A percentile compares a stretch with the other conserved stretches of the same genome.
phyloP scores from a whole-genome alignment of 1,140 invertebrate genomes.

The Phortica variegata region DNA sequence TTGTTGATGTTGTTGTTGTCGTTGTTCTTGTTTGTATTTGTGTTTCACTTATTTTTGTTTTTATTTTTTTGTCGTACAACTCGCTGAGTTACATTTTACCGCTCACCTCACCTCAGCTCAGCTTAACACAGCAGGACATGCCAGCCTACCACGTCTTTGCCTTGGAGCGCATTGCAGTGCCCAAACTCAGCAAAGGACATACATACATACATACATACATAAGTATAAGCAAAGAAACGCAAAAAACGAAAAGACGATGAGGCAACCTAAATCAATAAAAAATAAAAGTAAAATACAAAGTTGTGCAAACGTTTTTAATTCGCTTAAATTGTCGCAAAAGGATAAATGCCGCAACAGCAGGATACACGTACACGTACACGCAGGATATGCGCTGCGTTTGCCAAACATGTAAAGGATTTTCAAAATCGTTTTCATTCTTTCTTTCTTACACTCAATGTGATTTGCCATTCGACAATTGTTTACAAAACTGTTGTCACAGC shows the following conservation, averaged over 20 bases:
- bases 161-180: too few species aligned
- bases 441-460: too few species aligned
- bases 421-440: constrained; percentile 12
- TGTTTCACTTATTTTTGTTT: background rate
- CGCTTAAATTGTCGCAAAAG: constrained; percentile 42
- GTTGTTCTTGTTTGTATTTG: constrained; percentile 11
- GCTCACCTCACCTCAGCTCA: too few species aligned
- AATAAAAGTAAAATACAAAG: background rate
- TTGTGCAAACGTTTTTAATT: constrained; percentile 35
- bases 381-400: background rate
- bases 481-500: constrained; percentile 43
- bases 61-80: too few species aligned
- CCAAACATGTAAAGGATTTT: constrained; percentile 29
- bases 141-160: background rate
- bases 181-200: too few species aligned
- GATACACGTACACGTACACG: constrained; percentile 19
- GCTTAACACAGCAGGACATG: constrained; percentile 38
- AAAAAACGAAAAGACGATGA: too few species aligned
- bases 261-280: constrained; percentile 46
- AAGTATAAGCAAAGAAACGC: too few species aligned
- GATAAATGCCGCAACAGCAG: constrained; percentile 11
- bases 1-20: constrained; percentile 32
- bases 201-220: too few species aligned
- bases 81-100: too few species aligned
- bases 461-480: constrained; percentile 39